phyloP scores from a whole-genome alignment of 2,797 vertebrate genomes.

The Philypnodon macrostomus region DNA sequence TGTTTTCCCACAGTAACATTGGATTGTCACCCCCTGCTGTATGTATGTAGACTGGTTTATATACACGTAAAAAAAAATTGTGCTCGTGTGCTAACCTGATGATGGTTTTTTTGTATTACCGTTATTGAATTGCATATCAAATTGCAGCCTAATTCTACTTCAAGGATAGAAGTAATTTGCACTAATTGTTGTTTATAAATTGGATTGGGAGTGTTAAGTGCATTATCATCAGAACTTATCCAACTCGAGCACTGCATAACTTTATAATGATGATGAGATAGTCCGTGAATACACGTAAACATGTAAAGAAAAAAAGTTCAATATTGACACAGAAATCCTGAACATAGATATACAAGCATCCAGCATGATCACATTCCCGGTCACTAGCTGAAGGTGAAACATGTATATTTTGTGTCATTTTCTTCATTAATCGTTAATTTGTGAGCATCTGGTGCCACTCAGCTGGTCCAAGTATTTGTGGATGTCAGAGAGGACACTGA shows the following conservation, averaged over 20 bases:
- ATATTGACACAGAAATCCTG: too few species aligned
- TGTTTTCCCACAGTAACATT: conserved; percentile 9
- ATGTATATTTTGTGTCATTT: conserved; percentile 55
- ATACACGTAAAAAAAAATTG: too few species aligned
- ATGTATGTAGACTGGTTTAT: too few species aligned
- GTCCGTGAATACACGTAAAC: neutral
- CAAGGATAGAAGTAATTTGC: neutral
- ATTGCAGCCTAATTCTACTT: neutral
- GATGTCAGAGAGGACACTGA: conserved; percentile 58
- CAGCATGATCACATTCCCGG: conserved; percentile 25
- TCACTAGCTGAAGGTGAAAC: conserved; percentile 67
- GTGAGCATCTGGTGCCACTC: conserved; percentile 67
- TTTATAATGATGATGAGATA: neutral
- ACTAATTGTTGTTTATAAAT: neutral
- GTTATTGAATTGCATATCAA: too few species aligned
- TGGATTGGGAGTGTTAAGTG: neutral
- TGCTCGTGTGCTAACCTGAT: too few species aligned
- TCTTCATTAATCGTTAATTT: conserved; percentile 69
- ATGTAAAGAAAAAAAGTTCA: too few species aligned
- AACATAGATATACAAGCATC: neutral
- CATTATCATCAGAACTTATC: neutral
- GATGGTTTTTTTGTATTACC: too few species aligned
- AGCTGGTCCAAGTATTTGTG: conserved; percentile 51
- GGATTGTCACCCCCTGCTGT: too few species aligned
- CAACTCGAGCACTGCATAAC: neutral